A percentile compares a stretch with the other conserved stretches of the same genome.
phyloP scores from a whole-genome alignment of 2,797 vertebrate genomes.

The Sylvia borin region DNA sequence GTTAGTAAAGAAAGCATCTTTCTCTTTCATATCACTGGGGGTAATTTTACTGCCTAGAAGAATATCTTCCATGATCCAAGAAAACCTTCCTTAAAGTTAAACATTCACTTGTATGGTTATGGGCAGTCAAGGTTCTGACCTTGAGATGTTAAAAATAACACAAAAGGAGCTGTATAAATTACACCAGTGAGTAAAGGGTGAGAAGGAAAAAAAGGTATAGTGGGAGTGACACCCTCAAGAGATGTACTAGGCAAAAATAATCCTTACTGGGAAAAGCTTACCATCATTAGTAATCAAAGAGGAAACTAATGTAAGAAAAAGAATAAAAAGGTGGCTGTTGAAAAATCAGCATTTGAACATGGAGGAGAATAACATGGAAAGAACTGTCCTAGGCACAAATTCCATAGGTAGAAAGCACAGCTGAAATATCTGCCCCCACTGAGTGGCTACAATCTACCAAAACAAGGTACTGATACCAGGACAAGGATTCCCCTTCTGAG shows the following conservation, averaged over 20 bases:
- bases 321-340: not conserved
- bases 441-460: not conserved
- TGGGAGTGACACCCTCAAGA: not conserved
- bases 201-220: not conserved
- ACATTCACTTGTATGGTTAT: not conserved
- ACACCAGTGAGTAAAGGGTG: not conserved
- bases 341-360: constrained; percentile 38
- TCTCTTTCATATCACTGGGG: not conserved
- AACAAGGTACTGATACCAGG: not conserved
- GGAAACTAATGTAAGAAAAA: not conserved
- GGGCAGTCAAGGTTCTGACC: not conserved
- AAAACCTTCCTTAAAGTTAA: not conserved
- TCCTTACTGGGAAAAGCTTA: not conserved
- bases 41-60: not conserved
- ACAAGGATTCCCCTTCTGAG: not conserved
- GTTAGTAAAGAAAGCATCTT: not conserved
- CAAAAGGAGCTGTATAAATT: not conserved
- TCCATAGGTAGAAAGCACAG: not conserved
- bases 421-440: constrained; percentile 8
- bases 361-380: not conserved
- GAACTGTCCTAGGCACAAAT: constrained; percentile 31
- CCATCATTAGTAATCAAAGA: not conserved
- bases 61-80: not conserved
- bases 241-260: not conserved
- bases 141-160: not conserved